Evolutionary conservation across 2,888 invertebrate genomes (phyloP), one percentile per base, ranked within the genome.

Genomic region (Myopa testacea): DNA sequence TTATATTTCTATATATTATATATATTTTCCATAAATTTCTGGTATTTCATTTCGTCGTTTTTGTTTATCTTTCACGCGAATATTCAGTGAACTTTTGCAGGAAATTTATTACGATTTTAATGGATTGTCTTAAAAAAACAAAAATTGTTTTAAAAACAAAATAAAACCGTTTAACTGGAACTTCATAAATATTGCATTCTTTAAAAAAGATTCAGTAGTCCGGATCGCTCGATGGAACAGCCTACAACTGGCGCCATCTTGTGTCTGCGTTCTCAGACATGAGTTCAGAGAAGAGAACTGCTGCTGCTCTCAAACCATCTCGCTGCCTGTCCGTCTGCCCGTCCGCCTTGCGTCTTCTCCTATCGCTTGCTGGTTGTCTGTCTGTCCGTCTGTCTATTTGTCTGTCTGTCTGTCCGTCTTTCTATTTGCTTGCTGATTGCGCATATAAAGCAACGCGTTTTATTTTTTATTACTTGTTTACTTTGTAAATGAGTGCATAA

Each of bases 401-500:
- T 55, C 55, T 16, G 16, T 55, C 16, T 10, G 1, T 45, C 3
- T 10, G 10, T 45, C 7, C 26, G 34, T 62, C 62, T 34, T 2
- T 62, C n/a, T 19, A 19, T 62, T n/a, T 34, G 26, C 62, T 16
- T 74, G 74, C 74, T 65, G 74, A 74, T 65, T 63, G 74, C 63
- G 52, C 63, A 65, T 50, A 74, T 50, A 65, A 74, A 45, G 63
- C 74, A 65, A 63, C 65, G 37, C 37, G 63, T 52, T 37, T 68
- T 62, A 34, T 45, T 45, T 72, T 73, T 73, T 50, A 73, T 73
- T 8, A 40, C 73, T 73, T 62, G 63, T 73, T 73, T 73, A 73
- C 73, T 73, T 50, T 40, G 73, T 63, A 73, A 73, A 73, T 63
- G 73, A 73, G 73, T 73, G 73, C 40, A 63, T 62, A 63, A 63